A percentile compares a stretch with the other conserved stretches of the same genome.
These are phyloP conservation scores for Phortica okadai DNA, from an alignment of 2,888 invertebrate species.

Conservation along the genomic window DNA sequence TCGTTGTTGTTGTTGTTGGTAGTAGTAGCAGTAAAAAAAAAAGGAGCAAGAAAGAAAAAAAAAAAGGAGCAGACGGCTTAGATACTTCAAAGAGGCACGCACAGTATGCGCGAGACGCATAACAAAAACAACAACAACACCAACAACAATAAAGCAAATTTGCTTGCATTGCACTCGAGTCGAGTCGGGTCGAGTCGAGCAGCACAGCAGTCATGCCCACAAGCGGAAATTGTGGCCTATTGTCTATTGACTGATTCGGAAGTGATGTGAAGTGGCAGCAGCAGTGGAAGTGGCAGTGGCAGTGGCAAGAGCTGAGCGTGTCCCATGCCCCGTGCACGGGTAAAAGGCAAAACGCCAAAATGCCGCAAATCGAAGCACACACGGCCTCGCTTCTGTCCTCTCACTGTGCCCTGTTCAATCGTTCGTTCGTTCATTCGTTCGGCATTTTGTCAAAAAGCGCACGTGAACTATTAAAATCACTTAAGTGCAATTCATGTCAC, in stretches of 20 bases:
- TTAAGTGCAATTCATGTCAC: slow-evolving; percentile 73
- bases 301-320: too few species aligned
- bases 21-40: not conserved
- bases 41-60: slow-evolving; percentile 12
- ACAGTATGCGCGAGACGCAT: slow-evolving; percentile 54
- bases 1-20: not conserved
- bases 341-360: slow-evolving; percentile 32
- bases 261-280: not conserved
- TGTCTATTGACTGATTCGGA: slow-evolving; percentile 51
- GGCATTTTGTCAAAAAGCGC: slow-evolving; percentile 68
- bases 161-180: slow-evolving; percentile 30
- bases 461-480: slow-evolving; percentile 75
- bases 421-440: not conserved
- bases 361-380: slow-evolving; percentile 20
- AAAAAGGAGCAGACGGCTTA: slow-evolving; percentile 42
- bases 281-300: too few species aligned
- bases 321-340: not conserved
- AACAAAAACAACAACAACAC: slow-evolving; percentile 52
- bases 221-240: slow-evolving; percentile 59
- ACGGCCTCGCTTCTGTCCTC: slow-evolving; percentile 18
- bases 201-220: not conserved
- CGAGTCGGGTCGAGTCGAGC: slow-evolving; percentile 2
- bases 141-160: slow-evolving; percentile 37
- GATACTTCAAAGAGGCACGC: slow-evolving; percentile 62
- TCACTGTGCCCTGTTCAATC: not conserved